Percentiles rank a stretch among this genome's conserved stretches.
Evolutionary conservation across 2,888 invertebrate genomes (phyloP).

Genomic region (Dolichomitus sp.): DNA sequence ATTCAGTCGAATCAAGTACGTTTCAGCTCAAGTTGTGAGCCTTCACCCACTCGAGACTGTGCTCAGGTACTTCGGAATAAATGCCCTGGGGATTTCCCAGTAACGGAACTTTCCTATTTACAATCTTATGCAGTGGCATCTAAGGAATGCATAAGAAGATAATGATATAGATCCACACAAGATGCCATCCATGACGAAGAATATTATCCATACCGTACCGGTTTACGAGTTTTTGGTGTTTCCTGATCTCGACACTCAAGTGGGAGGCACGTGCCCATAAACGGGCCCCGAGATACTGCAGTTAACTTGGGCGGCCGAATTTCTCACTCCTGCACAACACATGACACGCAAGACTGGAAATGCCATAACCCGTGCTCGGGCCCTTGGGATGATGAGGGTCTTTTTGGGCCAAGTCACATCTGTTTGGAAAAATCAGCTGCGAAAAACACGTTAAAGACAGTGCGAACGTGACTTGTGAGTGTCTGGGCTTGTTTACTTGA

Average conservation of each 20-base stretch:
- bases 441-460: slow-evolving; percentile 1
- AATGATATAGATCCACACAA: slow-evolving; percentile 1
- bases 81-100: neutral
- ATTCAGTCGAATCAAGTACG: slow-evolving; percentile 6
- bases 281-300: slow-evolving; percentile 16
- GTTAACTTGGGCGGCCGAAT: slow-evolving; percentile 1
- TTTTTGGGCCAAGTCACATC: neutral
- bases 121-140: slow-evolving; percentile 3
- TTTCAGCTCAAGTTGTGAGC: neutral
- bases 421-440: slow-evolving; percentile 22
- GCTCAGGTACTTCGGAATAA: slow-evolving; percentile 6
- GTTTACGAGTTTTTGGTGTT: neutral
- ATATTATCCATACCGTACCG: neutral
- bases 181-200: neutral
- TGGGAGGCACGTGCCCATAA: slow-evolving; percentile 49
- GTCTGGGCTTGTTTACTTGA: neutral
- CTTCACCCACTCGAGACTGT: slow-evolving; percentile 15
- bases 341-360: slow-evolving; percentile 36
- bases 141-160: neutral
- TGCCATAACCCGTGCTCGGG: slow-evolving; percentile 10
- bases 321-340: slow-evolving; percentile 45
- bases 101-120: slow-evolving; percentile 19
- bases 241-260: neutral
- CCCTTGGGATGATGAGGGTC: neutral
- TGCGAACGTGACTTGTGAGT: neutral